A percentile compares a stretch with the other conserved stretches of the same genome.
Evolutionary conservation across 2,113 vertebrate genomes (phyloP).

Genomic region (Atractosteus spatula): DNA sequence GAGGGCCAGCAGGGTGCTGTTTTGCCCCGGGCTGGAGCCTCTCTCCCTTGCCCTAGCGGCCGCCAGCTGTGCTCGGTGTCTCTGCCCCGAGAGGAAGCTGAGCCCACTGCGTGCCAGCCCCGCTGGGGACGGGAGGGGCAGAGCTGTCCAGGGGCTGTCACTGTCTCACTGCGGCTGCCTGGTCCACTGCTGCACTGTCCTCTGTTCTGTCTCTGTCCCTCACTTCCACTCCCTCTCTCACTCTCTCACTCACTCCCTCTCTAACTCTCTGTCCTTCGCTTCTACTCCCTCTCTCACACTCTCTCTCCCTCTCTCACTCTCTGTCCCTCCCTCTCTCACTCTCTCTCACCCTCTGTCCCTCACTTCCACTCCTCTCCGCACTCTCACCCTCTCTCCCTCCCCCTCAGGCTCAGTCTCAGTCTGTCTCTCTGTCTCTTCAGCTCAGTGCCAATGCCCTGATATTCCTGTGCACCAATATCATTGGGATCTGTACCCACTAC

Average conservation of each 20-base stretch:
- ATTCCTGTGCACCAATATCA: slow-evolving; percentile 93
- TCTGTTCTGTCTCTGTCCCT: slow-evolving; percentile 1
- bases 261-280: background rate
- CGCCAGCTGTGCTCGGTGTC: too few species aligned
- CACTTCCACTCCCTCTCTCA: background rate
- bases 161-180: too few species aligned
- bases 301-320: background rate
- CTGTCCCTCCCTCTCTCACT: background rate
- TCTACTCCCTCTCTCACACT: background rate
- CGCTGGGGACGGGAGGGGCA: too few species aligned
- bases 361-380: background rate
- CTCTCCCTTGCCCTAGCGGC: too few species aligned
- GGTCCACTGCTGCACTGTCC: slow-evolving; percentile 1
- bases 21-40: too few species aligned
- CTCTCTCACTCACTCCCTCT: background rate
- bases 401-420: slow-evolving; percentile 25
- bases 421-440: slow-evolving; percentile 57
- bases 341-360: background rate
- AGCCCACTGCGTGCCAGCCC: too few species aligned
- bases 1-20: too few species aligned
- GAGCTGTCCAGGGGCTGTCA: too few species aligned
- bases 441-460: slow-evolving; percentile 88
- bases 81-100: too few species aligned
- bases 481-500: slow-evolving; percentile 94
- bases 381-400: slow-evolving; percentile 10